Percentiles rank a stretch among this genome's conserved stretches.
Evolutionary conservation across 2,797 vertebrate genomes (phyloP).

Genomic region (Poecilia picta): DNA sequence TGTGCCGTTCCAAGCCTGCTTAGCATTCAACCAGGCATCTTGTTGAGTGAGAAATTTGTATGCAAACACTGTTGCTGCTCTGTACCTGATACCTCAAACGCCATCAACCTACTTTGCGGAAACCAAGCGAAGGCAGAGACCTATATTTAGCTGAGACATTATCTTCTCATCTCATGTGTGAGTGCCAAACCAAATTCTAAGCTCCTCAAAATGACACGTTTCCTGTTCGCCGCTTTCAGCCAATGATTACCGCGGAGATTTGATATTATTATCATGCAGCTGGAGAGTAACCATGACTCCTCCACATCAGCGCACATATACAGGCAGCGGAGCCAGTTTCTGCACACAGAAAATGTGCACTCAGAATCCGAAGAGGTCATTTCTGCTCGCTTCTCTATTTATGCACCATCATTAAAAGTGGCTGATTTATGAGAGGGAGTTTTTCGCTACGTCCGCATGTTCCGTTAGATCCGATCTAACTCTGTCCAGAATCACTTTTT

Average conservation of each 20-base stretch:
- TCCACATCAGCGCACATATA: slow-evolving; percentile 19
- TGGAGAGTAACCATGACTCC: slow-evolving; percentile 47
- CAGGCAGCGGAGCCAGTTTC: slow-evolving; percentile 27
- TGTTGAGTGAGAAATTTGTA: slow-evolving; percentile 7
- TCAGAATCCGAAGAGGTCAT: slow-evolving; percentile 10
- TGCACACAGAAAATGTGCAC: slow-evolving; percentile 3
- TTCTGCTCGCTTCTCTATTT: slow-evolving; percentile 33
- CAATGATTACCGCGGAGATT: slow-evolving; percentile 23
- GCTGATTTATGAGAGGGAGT: slow-evolving; percentile 30
- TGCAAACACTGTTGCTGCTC: slow-evolving; percentile 7
- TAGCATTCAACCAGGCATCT: neutral
- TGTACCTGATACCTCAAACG: slow-evolving; percentile 21
- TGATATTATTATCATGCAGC: slow-evolving; percentile 35
- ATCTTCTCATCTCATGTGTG: slow-evolving; percentile 53
- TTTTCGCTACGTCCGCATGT: neutral
- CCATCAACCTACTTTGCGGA: slow-evolving; percentile 33
- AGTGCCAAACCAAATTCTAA: slow-evolving; percentile 55
- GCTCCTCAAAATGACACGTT: slow-evolving; percentile 59
- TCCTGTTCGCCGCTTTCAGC: slow-evolving; percentile 35
- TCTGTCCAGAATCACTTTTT: neutral
- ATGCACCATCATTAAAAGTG: slow-evolving; percentile 17
- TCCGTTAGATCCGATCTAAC: slow-evolving; percentile 3
- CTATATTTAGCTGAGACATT: slow-evolving; percentile 63
- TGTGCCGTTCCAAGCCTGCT: neutral
- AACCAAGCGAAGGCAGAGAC: slow-evolving; percentile 8